Conservation (phyloP, 2,888 invertebrate genomes). For the Eristalis tenax region DNA sequence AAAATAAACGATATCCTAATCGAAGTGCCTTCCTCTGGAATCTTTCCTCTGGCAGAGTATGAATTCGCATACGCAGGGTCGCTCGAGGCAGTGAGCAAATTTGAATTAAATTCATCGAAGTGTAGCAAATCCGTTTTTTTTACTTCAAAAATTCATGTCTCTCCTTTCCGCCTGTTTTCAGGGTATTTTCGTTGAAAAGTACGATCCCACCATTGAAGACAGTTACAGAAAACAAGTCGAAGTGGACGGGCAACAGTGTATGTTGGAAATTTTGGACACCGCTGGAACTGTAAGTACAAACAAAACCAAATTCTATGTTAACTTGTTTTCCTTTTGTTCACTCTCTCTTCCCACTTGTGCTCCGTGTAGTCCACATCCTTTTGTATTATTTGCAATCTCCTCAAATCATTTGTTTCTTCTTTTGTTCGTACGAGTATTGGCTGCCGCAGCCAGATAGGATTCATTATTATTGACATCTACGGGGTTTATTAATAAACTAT, state of each 20-base stretch:
- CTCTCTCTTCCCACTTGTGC: background rate
- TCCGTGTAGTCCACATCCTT: background rate
- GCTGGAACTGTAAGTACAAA: slow-evolving; percentile 93
- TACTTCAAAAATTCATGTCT: background rate
- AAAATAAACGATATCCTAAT: no score
- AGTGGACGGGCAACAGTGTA: slow-evolving; percentile 99
- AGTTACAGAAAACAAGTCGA: slow-evolving; percentile 99
- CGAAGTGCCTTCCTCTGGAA: no score
- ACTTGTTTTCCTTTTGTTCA: background rate
- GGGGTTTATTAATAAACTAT: slow-evolving; percentile 12
- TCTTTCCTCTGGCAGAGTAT: no score
- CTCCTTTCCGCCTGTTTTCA: slow-evolving; percentile 81
- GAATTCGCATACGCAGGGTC: no score
- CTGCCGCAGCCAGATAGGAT: background rate
- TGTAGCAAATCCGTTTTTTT: background rate
- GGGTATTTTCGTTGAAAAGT: slow-evolving; percentile 99
- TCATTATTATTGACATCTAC: no score
- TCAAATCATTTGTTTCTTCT: background rate
- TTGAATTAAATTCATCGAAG: background rate
- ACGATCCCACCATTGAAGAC: slow-evolving; percentile 99
- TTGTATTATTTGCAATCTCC: background rate
- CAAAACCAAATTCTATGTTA: background rate
- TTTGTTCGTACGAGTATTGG: background rate
- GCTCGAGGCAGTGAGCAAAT: no score
- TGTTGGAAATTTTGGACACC: slow-evolving; percentile 99